These are phyloP conservation scores for Andrena flavipes DNA, from an alignment of 2,888 invertebrate genomes.

Conservation along the genomic window DNA sequence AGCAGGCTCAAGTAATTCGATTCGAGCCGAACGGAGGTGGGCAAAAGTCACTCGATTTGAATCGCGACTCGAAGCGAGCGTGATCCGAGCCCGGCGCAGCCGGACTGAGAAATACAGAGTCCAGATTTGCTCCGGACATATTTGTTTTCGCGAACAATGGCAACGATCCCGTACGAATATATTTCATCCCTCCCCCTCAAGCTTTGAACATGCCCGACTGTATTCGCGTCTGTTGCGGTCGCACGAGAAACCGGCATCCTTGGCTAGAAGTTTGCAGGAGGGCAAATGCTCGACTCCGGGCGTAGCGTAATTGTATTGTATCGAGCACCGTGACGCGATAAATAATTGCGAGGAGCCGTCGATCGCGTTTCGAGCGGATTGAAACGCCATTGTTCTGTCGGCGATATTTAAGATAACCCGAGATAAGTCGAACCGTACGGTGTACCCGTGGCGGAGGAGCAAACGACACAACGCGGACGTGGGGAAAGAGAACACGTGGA, in stretches of 20 bases:
- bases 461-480: constrained; percentile 18
- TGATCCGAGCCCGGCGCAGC: too few relatives aligned
- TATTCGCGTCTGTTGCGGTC: constrained; percentile 6
- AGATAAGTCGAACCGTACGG: constrained; percentile 36
- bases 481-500: constrained; percentile 25
- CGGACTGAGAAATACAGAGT: too few relatives aligned
- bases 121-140: not conserved
- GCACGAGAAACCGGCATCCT: not conserved
- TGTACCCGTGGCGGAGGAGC: constrained; percentile 10
- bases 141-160: constrained; percentile 13
- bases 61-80: too few relatives aligned
- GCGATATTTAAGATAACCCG: constrained; percentile 58
- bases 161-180: constrained; percentile 5
- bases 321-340: constrained; percentile 43
- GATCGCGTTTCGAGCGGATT: constrained; percentile 48
- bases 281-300: constrained; percentile 18
- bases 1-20: too few relatives aligned
- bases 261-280: not conserved
- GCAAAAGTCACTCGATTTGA: too few relatives aligned
- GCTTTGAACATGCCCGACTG: not conserved
- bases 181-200: not conserved
- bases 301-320: constrained; percentile 38
- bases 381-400: constrained; percentile 61
- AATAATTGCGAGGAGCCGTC: constrained; percentile 44
- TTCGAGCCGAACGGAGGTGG: too few relatives aligned